Evolutionary conservation across 2,113 vertebrate species (phyloP), one percentile per base, ranked within the genome.

Genomic region (Callorhinus ursinus): DNA sequence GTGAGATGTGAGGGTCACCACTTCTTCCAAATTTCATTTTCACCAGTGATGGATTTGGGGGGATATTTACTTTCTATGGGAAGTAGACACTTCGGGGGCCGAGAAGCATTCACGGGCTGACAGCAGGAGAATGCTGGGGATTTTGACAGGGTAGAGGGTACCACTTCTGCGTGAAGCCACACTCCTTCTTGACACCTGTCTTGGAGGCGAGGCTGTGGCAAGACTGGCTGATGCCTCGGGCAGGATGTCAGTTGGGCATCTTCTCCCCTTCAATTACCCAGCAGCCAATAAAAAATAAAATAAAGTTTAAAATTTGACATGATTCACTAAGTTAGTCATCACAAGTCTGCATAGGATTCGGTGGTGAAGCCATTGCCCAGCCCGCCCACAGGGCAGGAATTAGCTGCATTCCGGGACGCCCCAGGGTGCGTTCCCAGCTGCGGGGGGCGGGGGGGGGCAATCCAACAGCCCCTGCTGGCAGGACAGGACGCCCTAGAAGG

Each of bases 261-360:
- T 86, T 55, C 87, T 80, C 69, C 28, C 86, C 93, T 97, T 92
- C 97, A 96, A 96, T 98, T 97, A 97, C 71, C 87, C 90, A 87
- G 97, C 61, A 95, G 95, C 69, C 39, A 84, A 95, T 97, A 97
- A 96, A 97, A 89, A 98, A 97, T 96, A 97, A 97, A 96, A 94
- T 91, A 79, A 90, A 95, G 97, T 92, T 93, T 96, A 76, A 86
- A 96, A 87, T 90, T 42, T 92, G 90, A 95, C 74, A 77, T 3
- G 87, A 80, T 81, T 95, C 93, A 81, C 93, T 90, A 80, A 89
- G 95, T 97, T 63, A 96, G 89, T 97, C 97, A 95, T 96, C 97
- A 92, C 83, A 82, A 92, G 96, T 93, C 76, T 95, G 93, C 94
- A 84, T 0, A 63, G 90, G 79, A 72, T 36, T 96, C 83, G 7